A percentile compares a stretch with the other conserved stretches of the same genome.
Evolutionary conservation across 2,888 invertebrate genomes (phyloP).

Genomic region (Fragum whitleyi): DNA sequence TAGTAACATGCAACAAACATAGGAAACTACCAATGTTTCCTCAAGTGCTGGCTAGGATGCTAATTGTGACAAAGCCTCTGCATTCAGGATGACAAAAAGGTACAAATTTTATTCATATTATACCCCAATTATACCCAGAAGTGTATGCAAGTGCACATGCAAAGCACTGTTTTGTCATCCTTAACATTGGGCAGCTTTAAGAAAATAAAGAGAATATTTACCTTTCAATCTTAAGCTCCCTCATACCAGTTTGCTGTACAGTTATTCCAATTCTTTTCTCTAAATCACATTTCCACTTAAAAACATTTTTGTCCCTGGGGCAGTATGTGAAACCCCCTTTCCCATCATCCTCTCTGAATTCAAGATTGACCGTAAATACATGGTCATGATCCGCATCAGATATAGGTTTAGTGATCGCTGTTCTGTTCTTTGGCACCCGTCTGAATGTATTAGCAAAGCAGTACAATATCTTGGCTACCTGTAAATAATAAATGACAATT

Average conservation of each 20-base stretch:
- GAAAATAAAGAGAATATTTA: too few relatives aligned
- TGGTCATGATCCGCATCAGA: conserved; percentile 87
- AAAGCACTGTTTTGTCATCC: too few relatives aligned
- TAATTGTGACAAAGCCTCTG: too few relatives aligned
- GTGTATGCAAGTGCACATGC: too few relatives aligned
- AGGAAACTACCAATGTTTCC: too few relatives aligned
- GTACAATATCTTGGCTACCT: conserved; percentile 87
- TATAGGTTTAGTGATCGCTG: conserved; percentile 55
- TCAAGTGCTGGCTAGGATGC: too few relatives aligned
- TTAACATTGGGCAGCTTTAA: too few relatives aligned
- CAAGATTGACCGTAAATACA: conserved; percentile 95
- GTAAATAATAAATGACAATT: conserved; percentile 66
- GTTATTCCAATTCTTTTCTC: conserved; percentile 94
- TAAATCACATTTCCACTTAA: conserved; percentile 91
- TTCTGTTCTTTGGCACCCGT: conserved; percentile 88
- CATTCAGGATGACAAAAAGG: too few relatives aligned
- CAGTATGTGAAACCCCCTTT: conserved; percentile 90
- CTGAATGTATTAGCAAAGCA: conserved; percentile 98
- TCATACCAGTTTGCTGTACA: conserved; percentile 87
- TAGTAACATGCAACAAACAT: too few relatives aligned
- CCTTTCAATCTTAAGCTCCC: conserved; percentile 91
- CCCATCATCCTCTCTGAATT: conserved; percentile 89
- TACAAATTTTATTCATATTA: too few relatives aligned
- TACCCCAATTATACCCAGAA: too few relatives aligned
- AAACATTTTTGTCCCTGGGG: conserved; percentile 88